phyloP scores from a whole-genome alignment of 1,140 invertebrate genomes.

The Heterodera carotae region DNA sequence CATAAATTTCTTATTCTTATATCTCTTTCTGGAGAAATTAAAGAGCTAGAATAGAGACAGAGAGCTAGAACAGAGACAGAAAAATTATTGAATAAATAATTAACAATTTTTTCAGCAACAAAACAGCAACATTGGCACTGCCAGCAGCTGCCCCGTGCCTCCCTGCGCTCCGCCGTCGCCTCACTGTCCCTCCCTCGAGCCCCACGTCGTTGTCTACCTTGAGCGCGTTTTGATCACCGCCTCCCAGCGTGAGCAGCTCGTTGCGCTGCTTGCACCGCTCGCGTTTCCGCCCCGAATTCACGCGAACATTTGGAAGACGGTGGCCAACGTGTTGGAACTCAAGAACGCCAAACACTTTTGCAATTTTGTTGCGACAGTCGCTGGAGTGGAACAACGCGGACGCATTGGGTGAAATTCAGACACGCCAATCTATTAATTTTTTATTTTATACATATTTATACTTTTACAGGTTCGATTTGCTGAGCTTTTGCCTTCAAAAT shows the following conservation, averaged over 20 bases:
- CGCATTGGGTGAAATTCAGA: neutral
- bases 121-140: no score
- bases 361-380: conserved; percentile 2
- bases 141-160: no score
- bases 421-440: neutral
- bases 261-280: conserved; percentile 18
- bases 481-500: conserved; percentile 13
- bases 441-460: neutral
- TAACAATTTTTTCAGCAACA: neutral
- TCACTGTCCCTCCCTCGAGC: no score
- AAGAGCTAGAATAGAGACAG: no score
- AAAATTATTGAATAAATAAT: neutral
- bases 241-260: conserved; percentile 9
- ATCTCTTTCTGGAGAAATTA: no score
- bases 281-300: neutral
- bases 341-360: neutral
- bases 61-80: no score
- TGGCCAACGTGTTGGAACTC: conserved; percentile 15
- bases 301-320: conserved; percentile 15
- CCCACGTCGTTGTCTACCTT: neutral
- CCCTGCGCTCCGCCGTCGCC: neutral
- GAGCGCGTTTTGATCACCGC: conserved; percentile 6
- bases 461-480: conserved; percentile 20
- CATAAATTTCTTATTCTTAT: no score
- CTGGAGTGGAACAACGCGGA: neutral